Base-by-base conservation (phyloP, 2,888 invertebrate genomes). In the Epistrophe grossulariae region DNA sequence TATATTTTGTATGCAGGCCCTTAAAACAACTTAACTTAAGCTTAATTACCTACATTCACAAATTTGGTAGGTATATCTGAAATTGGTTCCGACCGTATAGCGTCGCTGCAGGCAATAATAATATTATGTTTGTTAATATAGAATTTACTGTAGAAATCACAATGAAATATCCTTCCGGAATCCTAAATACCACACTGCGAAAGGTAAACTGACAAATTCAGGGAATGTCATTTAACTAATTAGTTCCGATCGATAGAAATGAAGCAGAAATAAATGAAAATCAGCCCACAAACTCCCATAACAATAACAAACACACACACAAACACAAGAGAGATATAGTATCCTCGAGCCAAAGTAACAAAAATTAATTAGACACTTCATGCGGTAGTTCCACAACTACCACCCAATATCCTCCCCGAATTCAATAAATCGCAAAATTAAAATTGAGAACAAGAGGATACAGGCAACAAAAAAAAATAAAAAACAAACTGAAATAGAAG, bases 281-380 rank as follows among this genome's bases (percentile, higher is more conserved):
- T 17, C 66, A 45, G 19, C 35, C 55, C 38, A 50, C 40, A 73
- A 35, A 60, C 4, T 17, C 40, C 38, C 52, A 11, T 64, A 45
- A 52, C 24, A 71, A 70, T 64, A 60, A 77, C 7, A 59, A 55
- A 4, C 0, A 19, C 15, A 45, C 52, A 40, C 19, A 70, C 35
- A 50, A 24, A 35, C 38, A n/a, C 1, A 17, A 6, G 17, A 1
- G 19, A 19, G 13, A 7, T 50, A 31, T 74, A 24, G 24, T 24
- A 82, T 50, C 83, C 83, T 68, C 40, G 57, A 70, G 71, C 76
- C 74, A 48, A 72, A 66, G 76, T 76, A 83, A 79, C 72, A 48
- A 79, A 83, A 83, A 79, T 87, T 66, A 83, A 87, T 87, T 87
- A 87, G 87, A 79, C 79, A 72, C 78, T 82, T 70, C 55, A 79